Base-by-base conservation (phyloP, 2,113 vertebrate species). In the Hypomesus transpacificus region DNA sequence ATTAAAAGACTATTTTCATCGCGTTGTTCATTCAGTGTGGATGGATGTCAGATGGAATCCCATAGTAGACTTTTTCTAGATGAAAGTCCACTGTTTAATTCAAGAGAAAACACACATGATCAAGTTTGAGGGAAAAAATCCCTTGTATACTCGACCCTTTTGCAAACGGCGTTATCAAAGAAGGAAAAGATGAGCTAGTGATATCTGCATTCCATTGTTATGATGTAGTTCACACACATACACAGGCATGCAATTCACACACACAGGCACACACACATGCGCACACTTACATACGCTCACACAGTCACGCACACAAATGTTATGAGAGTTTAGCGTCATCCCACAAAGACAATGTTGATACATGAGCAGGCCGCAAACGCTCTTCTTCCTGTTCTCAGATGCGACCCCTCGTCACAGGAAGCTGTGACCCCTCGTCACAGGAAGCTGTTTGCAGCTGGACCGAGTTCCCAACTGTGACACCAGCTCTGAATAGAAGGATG, bases 401-500 rank as follows among this genome's bases (percentile, higher is more conserved):
- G 78, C 85, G 87, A 86, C 90, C 89, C 91, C 87, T 81, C 75
- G 77, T 87, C 84, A 88, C 72, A 91, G 93, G 92, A 93, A 86
- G 72, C 57, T 80, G 78, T 86, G 87, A 86, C 90, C 89, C 91
- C 87, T 81, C 75, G 77, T 87, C 84, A 88, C 72, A 91, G 93
- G 92, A 93, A 86, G 72, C 57, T 80, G 80, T 90, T 88, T 89
- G 86, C 94, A 95, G 94, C 94, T 94, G 94, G 65, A 3, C 54
- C 71, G 59, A 73, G 74, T 68, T 87, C 85, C 91, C 92, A 91
- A 89, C 92, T 93, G 91, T 92, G 91, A 94, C 91, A 90, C 86
- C 83, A 78, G 85, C 78, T 17, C 79, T 95, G 91, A 95, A 96
- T 94, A 91, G 93, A 91, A 93, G 94, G 94, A 97, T 95, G 93